Evolutionary conservation across 2,797 vertebrate species (phyloP).

Genomic region (Aratinga solstitialis): DNA sequence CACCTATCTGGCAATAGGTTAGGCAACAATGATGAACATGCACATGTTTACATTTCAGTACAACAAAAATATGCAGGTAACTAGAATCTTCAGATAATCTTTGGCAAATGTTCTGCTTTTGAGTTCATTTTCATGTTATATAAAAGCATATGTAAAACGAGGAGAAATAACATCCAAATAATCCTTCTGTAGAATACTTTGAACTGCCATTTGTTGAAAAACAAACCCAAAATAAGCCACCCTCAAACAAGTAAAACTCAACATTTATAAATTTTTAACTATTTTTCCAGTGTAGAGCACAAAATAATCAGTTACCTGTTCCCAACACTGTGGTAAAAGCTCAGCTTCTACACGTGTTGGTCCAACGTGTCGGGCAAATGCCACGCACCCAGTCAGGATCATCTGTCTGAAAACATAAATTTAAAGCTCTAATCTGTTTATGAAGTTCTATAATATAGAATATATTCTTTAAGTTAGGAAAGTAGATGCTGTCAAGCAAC

Average conservation of each 20-base stretch:
- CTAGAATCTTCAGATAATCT: neutral
- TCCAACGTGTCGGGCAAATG: constrained; percentile 95
- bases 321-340: constrained; percentile 98
- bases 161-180: neutral
- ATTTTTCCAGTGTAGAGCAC: neutral
- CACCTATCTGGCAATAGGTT: neutral
- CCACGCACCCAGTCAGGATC: constrained; percentile 98
- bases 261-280: neutral
- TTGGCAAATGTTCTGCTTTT: neutral
- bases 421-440: neutral
- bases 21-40: neutral
- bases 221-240: neutral
- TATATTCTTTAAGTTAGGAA: neutral
- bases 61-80: neutral
- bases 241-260: neutral
- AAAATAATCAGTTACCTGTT: constrained; percentile 85
- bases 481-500: neutral
- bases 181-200: neutral
- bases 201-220: neutral
- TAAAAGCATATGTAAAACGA: neutral
- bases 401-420: constrained; percentile 86
- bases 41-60: neutral
- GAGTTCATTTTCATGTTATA: neutral
- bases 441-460: neutral
- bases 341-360: constrained; percentile 98